phyloP scores from a whole-genome alignment of 2,113 vertebrate genomes.

The Spizaetus ornatus region DNA sequence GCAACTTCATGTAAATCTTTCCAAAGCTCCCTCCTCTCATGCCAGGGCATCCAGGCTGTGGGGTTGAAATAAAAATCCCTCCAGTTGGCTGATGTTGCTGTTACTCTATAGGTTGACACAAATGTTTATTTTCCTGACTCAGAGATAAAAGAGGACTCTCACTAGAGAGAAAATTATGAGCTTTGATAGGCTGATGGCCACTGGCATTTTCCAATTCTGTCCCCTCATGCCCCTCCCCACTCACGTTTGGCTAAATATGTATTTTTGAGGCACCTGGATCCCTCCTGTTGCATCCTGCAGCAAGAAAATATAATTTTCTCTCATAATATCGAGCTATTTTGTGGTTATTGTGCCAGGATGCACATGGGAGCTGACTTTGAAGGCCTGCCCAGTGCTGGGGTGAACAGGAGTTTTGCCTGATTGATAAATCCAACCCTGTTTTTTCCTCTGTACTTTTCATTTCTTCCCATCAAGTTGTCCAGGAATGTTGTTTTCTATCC shows the following conservation, averaged over 20 bases:
- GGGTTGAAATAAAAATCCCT: background rate
- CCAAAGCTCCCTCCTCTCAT: background rate
- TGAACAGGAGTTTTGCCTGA: background rate
- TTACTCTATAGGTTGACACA: background rate
- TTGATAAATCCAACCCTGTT: background rate
- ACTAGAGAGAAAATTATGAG: background rate
- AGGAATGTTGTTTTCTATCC: background rate
- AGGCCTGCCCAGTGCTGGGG: background rate
- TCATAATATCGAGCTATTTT: fast-evolving
- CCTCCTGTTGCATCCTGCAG: background rate
- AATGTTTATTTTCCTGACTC: background rate
- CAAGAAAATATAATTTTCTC: background rate
- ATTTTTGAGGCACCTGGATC: background rate
- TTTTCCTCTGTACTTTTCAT: background rate
- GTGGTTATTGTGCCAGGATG: background rate
- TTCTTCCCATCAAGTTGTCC: background rate
- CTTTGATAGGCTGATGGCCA: background rate
- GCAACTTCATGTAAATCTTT: background rate
- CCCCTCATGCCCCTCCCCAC: background rate
- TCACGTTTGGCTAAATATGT: background rate
- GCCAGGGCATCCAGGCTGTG: background rate
- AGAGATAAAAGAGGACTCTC: background rate
- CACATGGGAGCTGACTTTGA: background rate
- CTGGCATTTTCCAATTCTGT: background rate
- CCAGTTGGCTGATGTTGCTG: background rate